A percentile compares a stretch with the other conserved stretches of the same genome.
These are phyloP conservation scores for Lycodopsis pacificus DNA, from an alignment of 2,797 vertebrate species.

Conservation along the genomic window DNA sequence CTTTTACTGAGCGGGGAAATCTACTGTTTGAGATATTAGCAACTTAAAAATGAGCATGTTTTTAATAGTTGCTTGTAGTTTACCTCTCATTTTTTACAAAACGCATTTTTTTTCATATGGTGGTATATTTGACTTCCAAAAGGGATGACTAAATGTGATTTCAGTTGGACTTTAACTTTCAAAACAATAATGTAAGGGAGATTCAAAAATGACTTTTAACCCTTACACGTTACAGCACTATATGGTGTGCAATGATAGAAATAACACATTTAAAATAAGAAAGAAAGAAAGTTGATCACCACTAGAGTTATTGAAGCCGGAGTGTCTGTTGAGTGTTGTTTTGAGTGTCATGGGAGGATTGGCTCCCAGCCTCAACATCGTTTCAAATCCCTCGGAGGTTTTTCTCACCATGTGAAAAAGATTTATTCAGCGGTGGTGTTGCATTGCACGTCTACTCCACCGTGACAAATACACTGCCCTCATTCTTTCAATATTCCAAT, in stretches of 20 bases:
- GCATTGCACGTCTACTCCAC: conserved; percentile 60
- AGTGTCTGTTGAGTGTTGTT: conserved; percentile 8
- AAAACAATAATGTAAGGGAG: background rate
- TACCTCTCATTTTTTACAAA: background rate
- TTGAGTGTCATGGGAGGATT: conserved; percentile 1
- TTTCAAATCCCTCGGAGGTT: conserved; percentile 53
- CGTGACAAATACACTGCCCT: conserved; percentile 67
- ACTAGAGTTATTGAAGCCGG: background rate
- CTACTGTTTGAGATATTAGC: background rate
- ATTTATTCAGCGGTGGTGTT: conserved; percentile 61
- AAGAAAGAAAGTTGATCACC: background rate
- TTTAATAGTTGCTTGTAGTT: background rate
- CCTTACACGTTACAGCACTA: background rate
- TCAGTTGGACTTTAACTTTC: background rate
- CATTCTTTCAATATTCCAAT: conserved; percentile 69
- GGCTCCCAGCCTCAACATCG: conserved; percentile 32
- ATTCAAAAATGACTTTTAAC: background rate
- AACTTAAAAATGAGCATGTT: background rate
- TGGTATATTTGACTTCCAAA: background rate
- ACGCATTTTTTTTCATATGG: background rate
- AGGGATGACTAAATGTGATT: background rate
- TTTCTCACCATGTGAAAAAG: conserved; percentile 51
- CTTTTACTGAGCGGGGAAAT: background rate
- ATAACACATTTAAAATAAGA: background rate
- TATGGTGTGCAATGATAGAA: background rate